Percentiles rank a stretch among this genome's conserved stretches.
Conservation (phyloP, 2,113 vertebrate genomes). For the Lycocorax pyrrhopterus region DNA sequence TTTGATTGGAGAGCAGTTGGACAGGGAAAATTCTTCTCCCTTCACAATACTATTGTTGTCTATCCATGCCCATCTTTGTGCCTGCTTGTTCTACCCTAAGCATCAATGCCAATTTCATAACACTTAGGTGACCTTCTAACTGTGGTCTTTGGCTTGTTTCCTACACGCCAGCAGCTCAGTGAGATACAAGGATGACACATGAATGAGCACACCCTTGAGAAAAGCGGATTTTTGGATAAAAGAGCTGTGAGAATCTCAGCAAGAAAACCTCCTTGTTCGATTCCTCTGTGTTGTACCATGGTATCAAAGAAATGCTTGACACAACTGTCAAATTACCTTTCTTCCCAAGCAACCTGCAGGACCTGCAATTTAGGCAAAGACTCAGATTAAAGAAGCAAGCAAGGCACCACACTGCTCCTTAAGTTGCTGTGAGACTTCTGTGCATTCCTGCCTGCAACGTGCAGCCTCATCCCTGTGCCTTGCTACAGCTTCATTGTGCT, state of each 20-base stretch:
- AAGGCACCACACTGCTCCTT: not conserved
- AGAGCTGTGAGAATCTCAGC: not conserved
- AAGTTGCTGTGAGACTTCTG: not conserved
- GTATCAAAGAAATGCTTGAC: not conserved
- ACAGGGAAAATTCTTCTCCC: not conserved
- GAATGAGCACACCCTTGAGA: not conserved
- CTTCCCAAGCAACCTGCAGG: not conserved
- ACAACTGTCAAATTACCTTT: not conserved
- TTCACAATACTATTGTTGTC: not conserved
- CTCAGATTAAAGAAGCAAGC: not conserved
- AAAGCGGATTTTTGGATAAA: not conserved
- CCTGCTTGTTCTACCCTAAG: not conserved
- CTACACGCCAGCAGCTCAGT: not conserved
- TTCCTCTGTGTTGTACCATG: not conserved
- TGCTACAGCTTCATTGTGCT: not conserved
- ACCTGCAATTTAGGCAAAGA: not conserved
- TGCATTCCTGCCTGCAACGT: accelerated
- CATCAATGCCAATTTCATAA: not conserved
- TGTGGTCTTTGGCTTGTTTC: not conserved
- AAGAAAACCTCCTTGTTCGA: not conserved
- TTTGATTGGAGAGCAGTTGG: not conserved
- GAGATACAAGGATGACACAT: not conserved
- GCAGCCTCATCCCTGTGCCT: not conserved
- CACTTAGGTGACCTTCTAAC: not conserved
- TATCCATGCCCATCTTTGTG: not conserved